Evolutionary conservation across 1,140 invertebrate species (phyloP).

Genomic region (Vanessa atalanta): DNA sequence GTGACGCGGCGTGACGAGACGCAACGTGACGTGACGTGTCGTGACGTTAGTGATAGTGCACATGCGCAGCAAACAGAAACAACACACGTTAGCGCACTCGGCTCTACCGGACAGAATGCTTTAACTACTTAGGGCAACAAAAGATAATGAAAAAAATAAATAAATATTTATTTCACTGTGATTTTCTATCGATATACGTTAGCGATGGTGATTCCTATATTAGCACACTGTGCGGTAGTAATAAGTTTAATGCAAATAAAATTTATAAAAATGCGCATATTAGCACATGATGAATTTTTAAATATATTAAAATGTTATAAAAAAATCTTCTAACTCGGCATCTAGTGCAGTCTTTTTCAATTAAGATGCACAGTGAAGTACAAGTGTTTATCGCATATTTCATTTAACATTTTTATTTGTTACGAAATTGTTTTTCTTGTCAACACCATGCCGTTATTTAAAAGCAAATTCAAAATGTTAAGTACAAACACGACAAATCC

Average conservation of each 20-base stretch:
- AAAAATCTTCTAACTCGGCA: not conserved
- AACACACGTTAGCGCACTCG: constrained; percentile 75
- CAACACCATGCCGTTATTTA: constrained; percentile 19
- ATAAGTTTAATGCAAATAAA: not conserved
- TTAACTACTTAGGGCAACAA: not conserved
- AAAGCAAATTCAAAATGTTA: constrained; percentile 31
- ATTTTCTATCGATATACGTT: not conserved
- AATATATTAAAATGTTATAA: not conserved
- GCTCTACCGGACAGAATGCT: constrained; percentile 20
- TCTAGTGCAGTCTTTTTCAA: too few species aligned
- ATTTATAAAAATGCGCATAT: not conserved
- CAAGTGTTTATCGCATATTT: not conserved
- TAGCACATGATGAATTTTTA: not conserved
- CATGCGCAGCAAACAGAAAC: constrained; percentile 74
- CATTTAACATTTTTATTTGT: not conserved
- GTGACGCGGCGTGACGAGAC: constrained; percentile 19
- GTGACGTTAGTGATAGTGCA: constrained; percentile 76
- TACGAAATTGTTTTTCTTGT: not conserved
- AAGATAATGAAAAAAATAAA: not conserved
- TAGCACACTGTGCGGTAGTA: constrained; percentile 10
- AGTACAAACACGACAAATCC: constrained; percentile 30
- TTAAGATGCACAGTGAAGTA: not conserved
- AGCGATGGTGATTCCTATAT: not conserved
- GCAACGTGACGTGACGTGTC: constrained; percentile 34
- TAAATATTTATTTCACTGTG: not conserved